Evolutionary conservation across 2,113 vertebrate genomes (phyloP).

Genomic region (Thryonomys swinderianus): DNA sequence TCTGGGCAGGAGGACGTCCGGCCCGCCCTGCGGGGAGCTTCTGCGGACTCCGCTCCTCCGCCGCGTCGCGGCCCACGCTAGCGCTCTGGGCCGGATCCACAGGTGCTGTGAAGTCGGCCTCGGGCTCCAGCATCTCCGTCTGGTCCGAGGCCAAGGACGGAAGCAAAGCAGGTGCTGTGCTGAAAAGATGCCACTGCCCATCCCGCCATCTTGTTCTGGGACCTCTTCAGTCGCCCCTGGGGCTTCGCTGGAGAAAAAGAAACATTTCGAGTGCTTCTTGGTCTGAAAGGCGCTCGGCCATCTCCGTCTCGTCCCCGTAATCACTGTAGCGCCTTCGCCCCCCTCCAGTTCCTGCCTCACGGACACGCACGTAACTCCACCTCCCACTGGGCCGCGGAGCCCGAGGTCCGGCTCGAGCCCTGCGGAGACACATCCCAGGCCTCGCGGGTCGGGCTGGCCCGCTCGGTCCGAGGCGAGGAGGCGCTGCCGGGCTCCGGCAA

Average conservation of each 20-base stretch:
- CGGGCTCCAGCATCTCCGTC: not conserved
- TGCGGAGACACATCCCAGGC: not conserved
- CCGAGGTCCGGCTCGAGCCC: not conserved
- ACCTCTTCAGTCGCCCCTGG: not conserved
- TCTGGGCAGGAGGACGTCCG: not conserved
- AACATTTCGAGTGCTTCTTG: not conserved
- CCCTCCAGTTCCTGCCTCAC: not conserved
- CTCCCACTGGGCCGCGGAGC: not conserved
- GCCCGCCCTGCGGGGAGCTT: not conserved
- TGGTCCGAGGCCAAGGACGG: not conserved
- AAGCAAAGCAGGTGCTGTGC: not conserved
- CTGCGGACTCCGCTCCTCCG: not conserved
- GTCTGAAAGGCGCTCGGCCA: not conserved
- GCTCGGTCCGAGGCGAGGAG: not conserved
- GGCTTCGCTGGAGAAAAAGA: not conserved
- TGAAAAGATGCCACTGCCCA: not conserved
- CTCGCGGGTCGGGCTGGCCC: not conserved
- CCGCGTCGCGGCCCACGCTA: not conserved
- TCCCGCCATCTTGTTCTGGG: not conserved
- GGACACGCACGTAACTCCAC: not conserved
- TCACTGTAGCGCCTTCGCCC: not conserved
- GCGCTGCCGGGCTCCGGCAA: not conserved
- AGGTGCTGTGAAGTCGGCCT: not conserved
- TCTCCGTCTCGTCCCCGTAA: not conserved
- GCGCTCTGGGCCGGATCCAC: not conserved